Percentiles rank a stretch among this genome's conserved stretches.
Conservation (phyloP, 2,888 invertebrate species). For the Ectropis crepuscularia region DNA sequence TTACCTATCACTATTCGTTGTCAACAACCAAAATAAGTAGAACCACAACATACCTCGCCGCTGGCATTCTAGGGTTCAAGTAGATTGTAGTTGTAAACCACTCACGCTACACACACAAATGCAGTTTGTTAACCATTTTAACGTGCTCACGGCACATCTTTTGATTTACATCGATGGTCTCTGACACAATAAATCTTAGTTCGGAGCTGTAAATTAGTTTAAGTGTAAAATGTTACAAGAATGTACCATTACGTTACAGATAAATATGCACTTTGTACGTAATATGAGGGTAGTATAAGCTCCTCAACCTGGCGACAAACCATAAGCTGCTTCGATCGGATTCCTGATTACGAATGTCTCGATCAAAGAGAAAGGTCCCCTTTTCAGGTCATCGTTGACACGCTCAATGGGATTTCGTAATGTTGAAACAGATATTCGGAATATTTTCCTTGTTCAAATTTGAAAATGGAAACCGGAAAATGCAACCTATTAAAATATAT, state of each 20-base stretch:
- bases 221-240: neutral
- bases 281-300: neutral
- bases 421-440: slow-evolving; percentile 11
- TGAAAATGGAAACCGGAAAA: neutral
- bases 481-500: too few species aligned
- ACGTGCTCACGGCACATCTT: too few species aligned
- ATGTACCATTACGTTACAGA: neutral
- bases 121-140: too few species aligned
- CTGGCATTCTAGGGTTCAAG: too few species aligned
- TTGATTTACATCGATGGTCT: too few species aligned
- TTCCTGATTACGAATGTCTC: slow-evolving; percentile 32
- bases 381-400: slow-evolving; percentile 23
- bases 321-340: slow-evolving; percentile 38
- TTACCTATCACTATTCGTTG: too few species aligned
- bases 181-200: too few species aligned
- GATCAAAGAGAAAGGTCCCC: slow-evolving; percentile 31
- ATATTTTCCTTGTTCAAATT: slow-evolving; percentile 3
- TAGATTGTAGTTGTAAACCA: too few species aligned
- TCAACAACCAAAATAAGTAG: too few species aligned
- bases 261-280: slow-evolving; percentile 9
- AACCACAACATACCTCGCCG: too few species aligned
- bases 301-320: slow-evolving; percentile 13
- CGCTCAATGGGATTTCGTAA: slow-evolving; percentile 26
- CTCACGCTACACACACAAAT: too few species aligned
- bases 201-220: too few species aligned